These are phyloP conservation scores for Andrena fulva DNA, from an alignment of 2,888 invertebrate species.

Conservation along the genomic window DNA sequence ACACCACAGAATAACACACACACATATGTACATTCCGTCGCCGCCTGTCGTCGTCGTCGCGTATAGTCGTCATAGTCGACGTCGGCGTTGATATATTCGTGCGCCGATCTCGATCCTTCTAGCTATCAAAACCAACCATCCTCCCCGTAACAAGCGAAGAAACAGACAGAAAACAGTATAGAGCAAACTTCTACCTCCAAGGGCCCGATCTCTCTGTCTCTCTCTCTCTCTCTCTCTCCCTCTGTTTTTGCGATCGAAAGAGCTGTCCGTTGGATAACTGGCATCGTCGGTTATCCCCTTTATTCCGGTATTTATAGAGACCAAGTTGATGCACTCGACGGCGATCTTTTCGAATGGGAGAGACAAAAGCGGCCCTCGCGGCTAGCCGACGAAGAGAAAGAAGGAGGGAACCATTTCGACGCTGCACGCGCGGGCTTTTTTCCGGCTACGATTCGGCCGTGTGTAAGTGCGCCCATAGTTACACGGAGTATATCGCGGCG, in stretches of 20 bases:
- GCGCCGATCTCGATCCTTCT: conserved; percentile 44
- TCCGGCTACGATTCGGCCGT: conserved; percentile 54
- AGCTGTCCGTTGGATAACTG: conserved; percentile 30
- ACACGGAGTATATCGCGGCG: conserved; percentile 40
- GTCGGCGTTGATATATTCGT: conserved; percentile 62
- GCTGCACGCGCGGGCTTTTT: conserved; percentile 61
- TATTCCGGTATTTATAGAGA: conserved; percentile 48
- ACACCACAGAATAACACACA: conserved; percentile 14
- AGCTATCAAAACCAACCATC: conserved; percentile 21
- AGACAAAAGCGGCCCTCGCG: conserved; percentile 20
- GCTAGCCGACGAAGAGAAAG: conserved; percentile 44
- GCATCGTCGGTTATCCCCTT: conserved; percentile 27
- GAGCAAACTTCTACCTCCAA: conserved; percentile 5
- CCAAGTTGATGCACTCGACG: conserved; percentile 26
- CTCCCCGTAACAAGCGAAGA: conserved; percentile 1
- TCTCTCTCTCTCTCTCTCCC: neutral
- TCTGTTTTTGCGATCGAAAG: conserved; percentile 14
- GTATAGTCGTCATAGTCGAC: conserved; percentile 59
- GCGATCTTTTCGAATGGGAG: conserved; percentile 25
- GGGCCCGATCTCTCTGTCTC: neutral
- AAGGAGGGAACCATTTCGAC: conserved; percentile 13
- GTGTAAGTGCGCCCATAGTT: conserved; percentile 64
- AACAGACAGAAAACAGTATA: neutral
- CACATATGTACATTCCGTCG: conserved; percentile 40
- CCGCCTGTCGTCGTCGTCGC: conserved; percentile 53